Evolutionary conservation across 2,797 vertebrate species (phyloP), one percentile per base, ranked within the genome.

Genomic region (Sebastolobus altivelis): DNA sequence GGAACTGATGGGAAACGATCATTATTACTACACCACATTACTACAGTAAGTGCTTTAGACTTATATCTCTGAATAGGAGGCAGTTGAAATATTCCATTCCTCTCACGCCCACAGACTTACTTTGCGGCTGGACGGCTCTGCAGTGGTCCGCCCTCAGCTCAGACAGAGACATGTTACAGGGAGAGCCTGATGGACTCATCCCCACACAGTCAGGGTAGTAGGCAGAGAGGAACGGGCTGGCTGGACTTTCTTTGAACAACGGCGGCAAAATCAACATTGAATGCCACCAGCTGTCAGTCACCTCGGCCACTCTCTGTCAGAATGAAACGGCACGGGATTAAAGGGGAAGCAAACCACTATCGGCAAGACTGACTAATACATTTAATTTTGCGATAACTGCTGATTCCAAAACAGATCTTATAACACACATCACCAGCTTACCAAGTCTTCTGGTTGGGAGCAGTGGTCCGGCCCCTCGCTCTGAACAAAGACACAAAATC

Each of bases 141-240:
- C 96, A 93, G 86, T 96, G 96, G 69, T 99, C 98, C 6, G 94
- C 94, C 83, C 97, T 97, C 27, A 96, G 92, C 87, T 97, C 95
- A 6, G 92, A 81, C 81, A 79, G 93, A 80, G 93, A 95, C 55
- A 82, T 81, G 78, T 91, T 95, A 91, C 95, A 95, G 91, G 95
- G 94, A 61, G 95, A 96, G 52, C 97, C 97, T 5, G 98, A 98
- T 1, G 99, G 99, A 92, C 98, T 99, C 98, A 99, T 99, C 68
- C 99, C 98, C 73, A 99, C 99, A n/a, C 98, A 99, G 96, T 99
- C 99, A 0, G 98, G 99, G 91, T 99, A 99, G 94, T 99, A 99
- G 8, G 98, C 97, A 4, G 95, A 93, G 11, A 99, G 96, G 93
- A 99, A 97, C 7, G 97, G 97, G 54, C 96, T 96, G 65, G 99